phyloP scores from a whole-genome alignment of 2,797 vertebrate species.

The Sylvia borin region DNA sequence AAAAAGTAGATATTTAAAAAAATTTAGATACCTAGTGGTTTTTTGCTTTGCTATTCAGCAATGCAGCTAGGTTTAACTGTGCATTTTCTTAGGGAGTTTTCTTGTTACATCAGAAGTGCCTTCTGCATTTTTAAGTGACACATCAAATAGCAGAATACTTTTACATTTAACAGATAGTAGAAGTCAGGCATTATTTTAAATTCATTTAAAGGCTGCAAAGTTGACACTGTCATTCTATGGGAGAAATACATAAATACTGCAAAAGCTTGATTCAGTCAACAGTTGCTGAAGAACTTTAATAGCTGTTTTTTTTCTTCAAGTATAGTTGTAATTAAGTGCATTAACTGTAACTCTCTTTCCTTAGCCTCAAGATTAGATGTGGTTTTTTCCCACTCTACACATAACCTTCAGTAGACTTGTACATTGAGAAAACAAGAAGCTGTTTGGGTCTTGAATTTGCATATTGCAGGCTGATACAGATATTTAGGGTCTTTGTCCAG shows the following conservation, averaged over 20 bases:
- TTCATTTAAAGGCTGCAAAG: background rate
- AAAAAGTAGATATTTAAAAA: background rate
- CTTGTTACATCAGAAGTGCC: background rate
- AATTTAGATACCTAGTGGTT: background rate
- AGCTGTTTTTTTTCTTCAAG: background rate
- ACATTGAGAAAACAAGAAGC: background rate
- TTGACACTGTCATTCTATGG: background rate
- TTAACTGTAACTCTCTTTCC: background rate
- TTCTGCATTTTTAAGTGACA: background rate
- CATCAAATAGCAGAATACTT: background rate
- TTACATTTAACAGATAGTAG: background rate
- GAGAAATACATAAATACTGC: background rate
- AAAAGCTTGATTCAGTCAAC: constrained; percentile 32
- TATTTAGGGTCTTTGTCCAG: background rate
- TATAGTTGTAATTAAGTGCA: constrained; percentile 13
- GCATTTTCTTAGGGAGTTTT: background rate
- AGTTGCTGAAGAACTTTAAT: constrained; percentile 30
- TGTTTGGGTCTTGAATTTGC: constrained; percentile 1
- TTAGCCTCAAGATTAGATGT: constrained; percentile 22
- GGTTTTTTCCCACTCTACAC: background rate
- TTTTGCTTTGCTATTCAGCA: background rate
- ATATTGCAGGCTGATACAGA: background rate
- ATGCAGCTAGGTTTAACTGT: background rate
- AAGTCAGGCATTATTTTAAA: constrained; percentile 35
- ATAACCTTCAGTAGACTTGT: background rate